These are phyloP conservation scores for Nothobranchius kuhntae DNA, from an alignment of 2,113 vertebrate species.

Conservation along the genomic window DNA sequence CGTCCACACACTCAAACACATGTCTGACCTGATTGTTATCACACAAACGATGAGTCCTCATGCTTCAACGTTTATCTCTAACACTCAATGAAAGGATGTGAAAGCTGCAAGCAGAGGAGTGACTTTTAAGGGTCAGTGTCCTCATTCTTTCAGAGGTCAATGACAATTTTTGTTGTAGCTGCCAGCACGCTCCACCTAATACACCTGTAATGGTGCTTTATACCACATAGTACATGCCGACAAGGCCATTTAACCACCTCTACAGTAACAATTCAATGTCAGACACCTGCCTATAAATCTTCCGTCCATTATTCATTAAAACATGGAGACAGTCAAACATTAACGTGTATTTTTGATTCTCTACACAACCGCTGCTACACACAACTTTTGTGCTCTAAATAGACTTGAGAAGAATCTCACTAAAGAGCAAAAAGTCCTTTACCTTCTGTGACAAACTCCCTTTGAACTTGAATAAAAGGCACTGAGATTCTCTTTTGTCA, in stretches of 20 bases:
- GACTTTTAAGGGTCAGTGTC: conserved; percentile 16
- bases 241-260: neutral
- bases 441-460: neutral
- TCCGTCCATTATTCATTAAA: neutral
- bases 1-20: neutral
- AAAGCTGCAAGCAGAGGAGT: neutral
- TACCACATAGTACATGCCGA: conserved; percentile 11
- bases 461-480: neutral
- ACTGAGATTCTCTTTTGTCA: neutral
- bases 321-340: neutral
- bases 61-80: conserved; percentile 5
- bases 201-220: conserved; percentile 5
- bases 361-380: neutral
- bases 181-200: conserved; percentile 2
- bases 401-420: neutral
- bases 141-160: conserved; percentile 29
- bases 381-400: neutral
- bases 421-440: neutral
- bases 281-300: neutral
- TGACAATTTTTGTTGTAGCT: conserved; percentile 22
- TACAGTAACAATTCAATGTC: conserved; percentile 10
- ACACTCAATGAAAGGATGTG: neutral
- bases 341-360: neutral
- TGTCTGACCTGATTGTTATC: conserved; percentile 18
- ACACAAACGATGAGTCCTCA: conserved; percentile 7